A percentile compares a stretch with the other conserved stretches of the same genome.
Conservation (phyloP, 2,113 vertebrate genomes). For the Mormyrus lacerda region DNA sequence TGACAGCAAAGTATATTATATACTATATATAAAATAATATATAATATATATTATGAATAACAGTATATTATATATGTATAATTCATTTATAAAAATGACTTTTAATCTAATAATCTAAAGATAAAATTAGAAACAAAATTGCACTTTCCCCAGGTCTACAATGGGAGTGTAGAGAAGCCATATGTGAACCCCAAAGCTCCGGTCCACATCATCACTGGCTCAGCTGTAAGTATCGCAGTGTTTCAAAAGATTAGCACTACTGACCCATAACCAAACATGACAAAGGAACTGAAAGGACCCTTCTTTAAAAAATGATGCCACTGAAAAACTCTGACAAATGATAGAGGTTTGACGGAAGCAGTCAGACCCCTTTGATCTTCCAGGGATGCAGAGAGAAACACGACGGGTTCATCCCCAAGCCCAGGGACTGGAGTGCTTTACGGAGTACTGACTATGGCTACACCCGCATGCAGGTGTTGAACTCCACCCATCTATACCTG, state of each 20-base stretch:
- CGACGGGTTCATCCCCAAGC: conserved; percentile 65
- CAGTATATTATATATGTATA: background rate
- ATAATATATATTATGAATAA: background rate
- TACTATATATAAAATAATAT: background rate
- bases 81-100: background rate
- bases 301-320: background rate
- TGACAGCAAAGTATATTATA: background rate
- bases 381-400: conserved; percentile 77
- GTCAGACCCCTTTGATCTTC: background rate
- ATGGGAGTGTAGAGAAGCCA: conserved; percentile 65
- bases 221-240: conserved; percentile 64
- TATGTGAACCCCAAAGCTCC: conserved; percentile 74
- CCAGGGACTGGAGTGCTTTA: conserved; percentile 72
- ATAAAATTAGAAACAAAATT: background rate
- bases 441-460: conserved; percentile 76
- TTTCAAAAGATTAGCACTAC: background rate
- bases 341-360: conserved; percentile 4
- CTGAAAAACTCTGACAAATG: background rate
- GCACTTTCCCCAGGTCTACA: conserved; percentile 61
- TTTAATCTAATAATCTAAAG: background rate
- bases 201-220: conserved; percentile 79
- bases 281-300: background rate
- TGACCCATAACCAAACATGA: background rate
- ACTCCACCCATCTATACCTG: conserved; percentile 69
- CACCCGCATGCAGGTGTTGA: conserved; percentile 68